Evolutionary conservation across 2,888 invertebrate genomes (phyloP).

Genomic region (Andrena minutula): DNA sequence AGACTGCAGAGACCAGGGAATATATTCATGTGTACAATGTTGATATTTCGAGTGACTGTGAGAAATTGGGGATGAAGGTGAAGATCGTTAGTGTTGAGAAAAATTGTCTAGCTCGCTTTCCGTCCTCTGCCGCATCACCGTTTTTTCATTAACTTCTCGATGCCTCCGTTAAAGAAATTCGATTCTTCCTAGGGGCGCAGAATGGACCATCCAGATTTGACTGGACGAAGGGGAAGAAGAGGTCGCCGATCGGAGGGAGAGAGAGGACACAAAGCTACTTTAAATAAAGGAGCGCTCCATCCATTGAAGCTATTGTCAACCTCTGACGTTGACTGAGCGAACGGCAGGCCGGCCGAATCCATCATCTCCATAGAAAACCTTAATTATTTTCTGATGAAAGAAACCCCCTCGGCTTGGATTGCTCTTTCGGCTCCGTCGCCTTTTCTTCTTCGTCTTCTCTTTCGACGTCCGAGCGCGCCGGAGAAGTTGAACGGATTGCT

Average conservation of each 20-base stretch:
- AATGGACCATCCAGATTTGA: constrained; percentile 69
- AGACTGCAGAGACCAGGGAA: neutral
- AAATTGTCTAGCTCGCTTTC: constrained; percentile 22
- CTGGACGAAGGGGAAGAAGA: constrained; percentile 61
- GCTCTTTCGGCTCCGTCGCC: constrained; percentile 63
- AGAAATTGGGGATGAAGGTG: neutral
- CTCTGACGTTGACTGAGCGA: constrained; percentile 85
- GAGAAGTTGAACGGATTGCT: neutral
- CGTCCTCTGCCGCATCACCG: constrained; percentile 49
- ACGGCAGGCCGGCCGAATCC: constrained; percentile 82
- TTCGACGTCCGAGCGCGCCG: constrained; percentile 21
- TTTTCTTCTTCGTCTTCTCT: constrained; percentile 31
- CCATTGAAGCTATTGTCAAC: constrained; percentile 84
- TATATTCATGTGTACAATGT: neutral
- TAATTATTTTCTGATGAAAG: constrained; percentile 85
- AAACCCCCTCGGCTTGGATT: constrained; percentile 75
- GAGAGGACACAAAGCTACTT: constrained; percentile 84
- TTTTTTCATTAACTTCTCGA: constrained; percentile 72
- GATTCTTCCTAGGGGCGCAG: constrained; percentile 49
- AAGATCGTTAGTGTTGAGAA: constrained; percentile 6
- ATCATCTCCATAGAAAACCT: constrained; percentile 85
- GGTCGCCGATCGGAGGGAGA: constrained; percentile 28
- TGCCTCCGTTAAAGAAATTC: constrained; percentile 49
- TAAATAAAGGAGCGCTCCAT: constrained; percentile 85
- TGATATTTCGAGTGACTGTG: neutral